These are phyloP conservation scores for Drosophila paucipuncta DNA, from an alignment of 2,888 invertebrate genomes.

Conservation along the genomic window DNA sequence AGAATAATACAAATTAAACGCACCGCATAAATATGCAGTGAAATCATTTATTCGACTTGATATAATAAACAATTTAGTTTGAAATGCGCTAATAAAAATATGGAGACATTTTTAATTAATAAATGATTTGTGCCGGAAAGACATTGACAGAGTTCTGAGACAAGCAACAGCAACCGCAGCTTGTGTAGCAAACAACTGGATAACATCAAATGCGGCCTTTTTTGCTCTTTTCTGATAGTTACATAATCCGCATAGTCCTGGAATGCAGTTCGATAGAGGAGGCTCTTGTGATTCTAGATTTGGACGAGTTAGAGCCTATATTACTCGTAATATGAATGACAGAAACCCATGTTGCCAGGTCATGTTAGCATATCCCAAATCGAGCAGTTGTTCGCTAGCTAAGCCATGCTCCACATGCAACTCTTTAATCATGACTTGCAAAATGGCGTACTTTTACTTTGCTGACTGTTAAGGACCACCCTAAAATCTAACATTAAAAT, in stretches of 20 bases:
- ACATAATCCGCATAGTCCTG: not conserved
- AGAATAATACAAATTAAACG: not conserved
- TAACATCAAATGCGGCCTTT: not conserved
- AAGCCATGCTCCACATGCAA: not conserved
- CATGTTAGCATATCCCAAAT: not conserved
- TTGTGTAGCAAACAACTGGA: not conserved
- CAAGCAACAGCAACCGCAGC: not conserved
- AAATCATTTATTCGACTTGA: not conserved
- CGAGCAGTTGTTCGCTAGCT: not conserved
- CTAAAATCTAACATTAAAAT: not conserved
- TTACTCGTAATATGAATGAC: not conserved
- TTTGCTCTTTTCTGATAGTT: not conserved
- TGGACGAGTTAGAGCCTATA: not conserved
- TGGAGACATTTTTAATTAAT: not conserved
- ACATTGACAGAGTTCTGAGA: not conserved
- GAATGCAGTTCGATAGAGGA: not conserved
- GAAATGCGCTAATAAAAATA: not conserved
- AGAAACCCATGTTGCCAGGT: not conserved
- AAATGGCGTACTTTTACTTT: not conserved
- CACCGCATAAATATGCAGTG: slow-evolving; percentile 5
- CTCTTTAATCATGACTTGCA: not conserved
- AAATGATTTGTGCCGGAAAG: not conserved
- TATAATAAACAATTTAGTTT: slow-evolving; percentile 4
- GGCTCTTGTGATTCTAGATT: not conserved
- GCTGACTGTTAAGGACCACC: slow-evolving; percentile 5